Evolutionary conservation across 2,797 vertebrate species (phyloP).

Genomic region (Morelia viridis): DNA sequence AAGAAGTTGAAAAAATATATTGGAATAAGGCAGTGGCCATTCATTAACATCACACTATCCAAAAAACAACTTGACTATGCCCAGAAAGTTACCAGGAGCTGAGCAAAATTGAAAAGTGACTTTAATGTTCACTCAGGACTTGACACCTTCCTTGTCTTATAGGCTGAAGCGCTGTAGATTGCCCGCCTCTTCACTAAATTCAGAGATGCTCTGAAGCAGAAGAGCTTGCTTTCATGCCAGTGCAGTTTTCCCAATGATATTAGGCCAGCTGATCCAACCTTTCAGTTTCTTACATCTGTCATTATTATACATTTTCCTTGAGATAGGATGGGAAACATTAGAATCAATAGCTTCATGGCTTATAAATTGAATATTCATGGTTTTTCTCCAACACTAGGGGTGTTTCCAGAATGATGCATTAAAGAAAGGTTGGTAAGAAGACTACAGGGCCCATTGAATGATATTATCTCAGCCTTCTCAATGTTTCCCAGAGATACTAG

Average conservation of each 20-base stretch:
- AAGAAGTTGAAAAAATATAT: neutral
- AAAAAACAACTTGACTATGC: neutral
- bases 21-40: neutral
- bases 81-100: neutral
- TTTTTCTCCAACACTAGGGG: neutral
- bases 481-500: neutral
- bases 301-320: neutral
- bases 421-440: neutral
- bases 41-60: neutral
- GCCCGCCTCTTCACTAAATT: neutral
- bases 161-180: too few relatives aligned
- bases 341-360: neutral
- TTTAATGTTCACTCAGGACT: neutral
- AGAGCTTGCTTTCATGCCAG: neutral
- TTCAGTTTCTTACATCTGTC: neutral
- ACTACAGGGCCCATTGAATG: neutral
- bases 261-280: neutral
- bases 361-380: too few relatives aligned
- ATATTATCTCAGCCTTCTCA: neutral
- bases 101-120: neutral
- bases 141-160: neutral
- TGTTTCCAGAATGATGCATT: neutral
- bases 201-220: neutral
- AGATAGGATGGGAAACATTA: neutral
- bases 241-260: neutral